These are phyloP conservation scores for Doryteuthis pealeii DNA, from an alignment of 1,140 invertebrate species.

Conservation along the genomic window DNA sequence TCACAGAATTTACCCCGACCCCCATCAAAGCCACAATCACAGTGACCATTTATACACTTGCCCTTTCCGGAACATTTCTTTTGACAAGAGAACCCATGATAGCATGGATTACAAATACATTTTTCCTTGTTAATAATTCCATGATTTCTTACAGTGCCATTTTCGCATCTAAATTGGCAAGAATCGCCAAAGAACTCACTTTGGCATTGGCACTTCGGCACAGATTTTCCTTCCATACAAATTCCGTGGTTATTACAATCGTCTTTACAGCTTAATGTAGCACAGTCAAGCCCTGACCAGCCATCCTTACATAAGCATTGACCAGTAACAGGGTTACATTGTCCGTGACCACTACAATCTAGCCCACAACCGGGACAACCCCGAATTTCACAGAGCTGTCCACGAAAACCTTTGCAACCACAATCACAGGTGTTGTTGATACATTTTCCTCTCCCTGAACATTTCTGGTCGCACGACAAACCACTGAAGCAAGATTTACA, in stretches of 20 bases:
- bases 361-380: conserved; percentile 37
- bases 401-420: conserved; percentile 32
- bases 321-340: conserved; percentile 33
- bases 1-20: conserved; percentile 29
- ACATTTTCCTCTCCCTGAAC: conserved; percentile 26
- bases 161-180: conserved; percentile 29
- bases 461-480: conserved; percentile 28
- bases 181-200: conserved; percentile 26
- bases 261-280: conserved; percentile 30
- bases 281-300: conserved; percentile 34
- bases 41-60: conserved; percentile 27
- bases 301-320: conserved; percentile 35
- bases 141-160: conserved; percentile 24
- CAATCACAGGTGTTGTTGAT: conserved; percentile 32
- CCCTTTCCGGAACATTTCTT: conserved; percentile 32
- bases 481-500: conserved; percentile 39
- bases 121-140: background rate
- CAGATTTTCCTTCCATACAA: conserved; percentile 23
- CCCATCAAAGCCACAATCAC: conserved; percentile 34
- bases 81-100: conserved; percentile 32
- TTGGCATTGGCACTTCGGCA: conserved; percentile 29
- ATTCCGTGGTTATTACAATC: conserved; percentile 36
- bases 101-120: conserved; percentile 35
- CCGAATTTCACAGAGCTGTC: conserved; percentile 32
- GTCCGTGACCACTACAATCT: conserved; percentile 41